A percentile compares a stretch with the other conserved stretches of the same genome.
phyloP scores from a whole-genome alignment of 1,140 invertebrate genomes.

The Sycophaga agraensis region DNA sequence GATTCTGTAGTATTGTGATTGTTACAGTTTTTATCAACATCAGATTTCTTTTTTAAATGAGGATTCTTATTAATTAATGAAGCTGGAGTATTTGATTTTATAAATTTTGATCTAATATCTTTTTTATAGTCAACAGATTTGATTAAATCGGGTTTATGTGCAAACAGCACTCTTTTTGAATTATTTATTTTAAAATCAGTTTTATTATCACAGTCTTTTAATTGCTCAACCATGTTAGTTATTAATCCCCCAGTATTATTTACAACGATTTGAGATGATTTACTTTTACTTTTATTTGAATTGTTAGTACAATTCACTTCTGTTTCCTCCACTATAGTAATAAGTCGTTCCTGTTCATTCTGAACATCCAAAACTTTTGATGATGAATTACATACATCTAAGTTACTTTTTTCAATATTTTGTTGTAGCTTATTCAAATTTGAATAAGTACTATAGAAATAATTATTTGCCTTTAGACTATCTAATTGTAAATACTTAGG shows the following conservation, averaged over 20 bases:
- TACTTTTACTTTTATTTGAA: background rate
- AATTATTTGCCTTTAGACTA: slow-evolving; percentile 8
- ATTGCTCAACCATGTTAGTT: background rate
- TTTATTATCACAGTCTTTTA: background rate
- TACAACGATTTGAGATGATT: background rate
- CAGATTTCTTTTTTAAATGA: background rate
- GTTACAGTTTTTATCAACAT: slow-evolving; percentile 15
- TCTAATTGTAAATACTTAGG: slow-evolving; percentile 14
- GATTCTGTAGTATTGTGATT: slow-evolving; percentile 26
- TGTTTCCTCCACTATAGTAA: slow-evolving; percentile 22
- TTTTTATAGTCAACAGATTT: background rate
- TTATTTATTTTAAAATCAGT: background rate
- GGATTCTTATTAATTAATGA: background rate
- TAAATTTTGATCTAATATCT: slow-evolving; percentile 2
- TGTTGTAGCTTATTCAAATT: slow-evolving; percentile 1
- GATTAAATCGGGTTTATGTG: background rate
- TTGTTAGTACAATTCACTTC: background rate
- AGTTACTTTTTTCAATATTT: background rate
- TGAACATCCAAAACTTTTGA: no score
- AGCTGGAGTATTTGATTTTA: background rate
- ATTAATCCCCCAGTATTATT: background rate
- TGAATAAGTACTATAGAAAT: slow-evolving; percentile 1
- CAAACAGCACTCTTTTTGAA: slow-evolving; percentile 19
- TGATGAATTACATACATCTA: no score
- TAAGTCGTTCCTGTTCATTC: background rate